Base-by-base conservation (phyloP, 2,113 vertebrate species). In the Notechis scutatus region DNA sequence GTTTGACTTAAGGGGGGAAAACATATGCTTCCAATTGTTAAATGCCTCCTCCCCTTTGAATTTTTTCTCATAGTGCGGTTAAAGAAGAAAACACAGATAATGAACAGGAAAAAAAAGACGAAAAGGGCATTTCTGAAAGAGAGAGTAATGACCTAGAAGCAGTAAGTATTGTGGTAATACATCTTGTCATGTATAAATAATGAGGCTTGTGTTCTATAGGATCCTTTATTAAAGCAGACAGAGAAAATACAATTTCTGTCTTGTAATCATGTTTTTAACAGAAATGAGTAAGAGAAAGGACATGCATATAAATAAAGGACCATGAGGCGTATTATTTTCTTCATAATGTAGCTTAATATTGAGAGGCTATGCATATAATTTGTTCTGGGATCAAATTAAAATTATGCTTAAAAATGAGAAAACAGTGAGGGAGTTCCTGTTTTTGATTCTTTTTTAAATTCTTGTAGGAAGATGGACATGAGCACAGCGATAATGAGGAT, bases 401-500 rank as follows among this genome's bases (percentile, higher is more conserved):
- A 85, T 89, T 42, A 21, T 29, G 5, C 5, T 52, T 1, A 20
- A 15, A 85, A 9, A 1, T 3, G 87, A 57, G 21, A 39, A 50
- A 92, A 50, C 4, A 18, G 23, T 55, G 24, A 5, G 0, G 0
- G 0, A 92, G 0, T 91, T 39, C 1, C 56, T 29, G 59, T 90
- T 88, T 24, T 61, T 0, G 11, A 54, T 29, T 23, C 26, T 20
- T 23, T 56, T 89, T 29, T 26, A 0, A 0, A 45, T 94, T 87
- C n/a, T 97, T 96, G 18, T 94, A 98, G 98, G 98, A 99, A 96
- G 98, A 99, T 85, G 94, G 92, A 85, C 98, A 99, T 95, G 99
- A 99, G 92, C 97, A 90, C 92, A 99, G 98, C 88, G 99, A 99
- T 64, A 99, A 97, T n/a, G 99, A 99, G 1, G 99, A 99, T 4